phyloP scores from a whole-genome alignment of 1,140 invertebrate genomes.

The Daktulosphaira vitifoliae region DNA sequence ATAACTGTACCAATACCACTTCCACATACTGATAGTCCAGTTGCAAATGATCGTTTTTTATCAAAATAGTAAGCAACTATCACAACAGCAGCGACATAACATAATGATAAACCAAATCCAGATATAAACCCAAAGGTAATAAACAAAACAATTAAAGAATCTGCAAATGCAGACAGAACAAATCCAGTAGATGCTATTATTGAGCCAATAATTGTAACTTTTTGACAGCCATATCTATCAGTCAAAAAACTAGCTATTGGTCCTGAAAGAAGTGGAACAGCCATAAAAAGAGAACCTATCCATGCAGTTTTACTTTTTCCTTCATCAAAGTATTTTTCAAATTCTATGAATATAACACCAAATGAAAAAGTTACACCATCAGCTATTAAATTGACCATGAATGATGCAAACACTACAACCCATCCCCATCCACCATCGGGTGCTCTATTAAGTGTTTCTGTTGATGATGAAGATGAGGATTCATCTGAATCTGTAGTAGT shows the following conservation, averaged over 20 bases:
- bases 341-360: constrained; percentile 71
- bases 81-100: constrained; percentile 84
- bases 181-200: constrained; percentile 70
- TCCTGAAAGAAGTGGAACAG: constrained; percentile 78
- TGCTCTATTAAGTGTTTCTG: constrained; percentile 51
- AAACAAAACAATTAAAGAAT: constrained; percentile 66
- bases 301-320: constrained; percentile 66
- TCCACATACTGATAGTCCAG: constrained; percentile 83
- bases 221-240: constrained; percentile 50
- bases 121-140: constrained; percentile 79
- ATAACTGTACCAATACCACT: constrained; percentile 79
- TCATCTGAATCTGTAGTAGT: constrained; percentile 19
- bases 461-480: constrained; percentile 18
- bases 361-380: constrained; percentile 83
- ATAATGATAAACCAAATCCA: constrained; percentile 73
- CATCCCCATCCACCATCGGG: constrained; percentile 82
- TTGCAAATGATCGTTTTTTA: constrained; percentile 80
- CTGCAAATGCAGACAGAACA: constrained; percentile 63
- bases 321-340: constrained; percentile 67
- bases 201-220: constrained; percentile 38
- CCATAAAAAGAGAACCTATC: constrained; percentile 82
- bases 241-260: constrained; percentile 81
- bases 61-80: constrained; percentile 95
- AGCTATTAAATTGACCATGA: constrained; percentile 83
- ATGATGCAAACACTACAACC: constrained; percentile 81